Base-by-base conservation (phyloP, 2,888 invertebrate genomes). In the Scaptomyza caliginosa region DNA sequence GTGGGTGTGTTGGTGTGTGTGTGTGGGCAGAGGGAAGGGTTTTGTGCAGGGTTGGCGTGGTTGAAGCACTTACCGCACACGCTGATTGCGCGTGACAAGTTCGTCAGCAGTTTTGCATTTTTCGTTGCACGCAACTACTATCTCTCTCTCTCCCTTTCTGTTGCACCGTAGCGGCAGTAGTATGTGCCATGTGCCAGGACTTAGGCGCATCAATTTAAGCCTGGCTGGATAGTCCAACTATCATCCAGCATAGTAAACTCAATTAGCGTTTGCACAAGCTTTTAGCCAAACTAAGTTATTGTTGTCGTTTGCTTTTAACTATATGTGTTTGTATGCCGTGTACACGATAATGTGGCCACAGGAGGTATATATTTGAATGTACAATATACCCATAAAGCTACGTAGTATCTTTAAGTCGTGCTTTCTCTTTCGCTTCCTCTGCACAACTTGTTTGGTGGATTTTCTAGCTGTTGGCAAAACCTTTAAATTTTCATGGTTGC, bases 231-330 rank as follows among this genome's bases (percentile, higher is more conserved):
- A 19, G 49, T 48, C 26, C 57, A 42, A 19, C 42, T 45, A 40
- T 46, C 40, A 60, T 57, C 42, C 42, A 40, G 39, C 71, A 64
- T 39, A 54, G 68, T 55, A 81, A 81, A 84, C 78, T 84, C 78
- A 84, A 81, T 81, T 78, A 78, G 71, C 69, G 81, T 67, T 69
- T 50, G 78, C 51, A 55, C 69, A 73, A 69, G 84, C 81, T 81
- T 84, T 84, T 84, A 81, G 78, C 67, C 67, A 77, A 81, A 84
- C 73, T 77, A 63, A 69, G 76, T 81, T 81, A 84, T 77, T 67
- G 70, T 71, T 46, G 67, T 30, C 24, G n/a, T 39, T 34, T 46
- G 54, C 60, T 49, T 56, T 59, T 49, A 42, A 11, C 50, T 32
- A 54, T 67, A 67, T 62, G 54, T 40, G 50, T 28, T 39, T 13